Evolutionary conservation across 2,113 vertebrate species (phyloP), one percentile per base, ranked within the genome.

Genomic region (Rhegmatorhina hoffmannsi): DNA sequence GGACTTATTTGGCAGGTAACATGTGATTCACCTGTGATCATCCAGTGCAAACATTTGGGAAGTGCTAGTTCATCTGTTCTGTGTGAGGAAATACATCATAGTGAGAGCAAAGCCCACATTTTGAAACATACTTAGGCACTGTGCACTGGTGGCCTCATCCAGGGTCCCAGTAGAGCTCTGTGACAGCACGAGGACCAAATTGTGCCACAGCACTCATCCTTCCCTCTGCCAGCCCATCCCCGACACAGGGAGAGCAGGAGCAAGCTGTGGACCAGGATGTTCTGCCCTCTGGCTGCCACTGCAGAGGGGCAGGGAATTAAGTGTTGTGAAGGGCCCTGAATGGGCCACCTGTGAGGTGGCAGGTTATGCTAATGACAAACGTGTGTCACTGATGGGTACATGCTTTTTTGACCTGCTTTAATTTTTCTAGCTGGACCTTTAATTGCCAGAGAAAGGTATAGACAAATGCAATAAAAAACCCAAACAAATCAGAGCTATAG

Each of bases 151-250:
- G 53, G 60, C 80, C 75, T 50, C 33, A n/a, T 13, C 29, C 47
- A 13, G 31, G 24, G 36, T 68, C 49, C 55, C 4, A 1, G 14
- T 29, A 72, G 40, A 79, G 16, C 43, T 40, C 17, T 43, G n/a
- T 6, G 33, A 12, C 13, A 24, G 19, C 7, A 11, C n/a, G 20
- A 50, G 33, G 7, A 59, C 21, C 0, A 64, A 20, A 58, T 56
- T 0, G 0, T 2, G 1, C n/a, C 31, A 7, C 0, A 1, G 36
- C 26, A 17, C 11, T 72, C 2, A 1, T 43, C 24, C 38, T 70
- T 94, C 69, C 44, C 21, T 77, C 25, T 3, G 2, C 36, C 46
- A 67, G n/a, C 25, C 29, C 5, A 12, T 25, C 5, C 10, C 17
- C 1, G 4, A 9, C 1, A 3, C 13, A 34, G 18, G 24, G 29